Base-by-base conservation (phyloP, 2,888 invertebrate genomes). In the Periphyllus acericola region DNA sequence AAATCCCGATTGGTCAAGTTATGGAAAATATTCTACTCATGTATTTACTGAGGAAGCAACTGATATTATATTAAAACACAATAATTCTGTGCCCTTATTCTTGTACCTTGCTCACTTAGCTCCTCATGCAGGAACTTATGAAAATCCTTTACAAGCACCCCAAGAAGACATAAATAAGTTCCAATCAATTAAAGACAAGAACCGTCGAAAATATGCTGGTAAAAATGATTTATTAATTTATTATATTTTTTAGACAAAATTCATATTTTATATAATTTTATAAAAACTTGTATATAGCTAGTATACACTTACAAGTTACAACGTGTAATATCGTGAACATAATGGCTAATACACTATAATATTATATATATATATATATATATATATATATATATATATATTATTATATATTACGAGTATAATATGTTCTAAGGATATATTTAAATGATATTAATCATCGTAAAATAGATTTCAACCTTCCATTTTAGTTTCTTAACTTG, bases 131-230 rank as follows among this genome's bases (percentile, higher is more conserved):
- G 95, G 94, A 0, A 95, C 94, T 90, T 91, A 92, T 9, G 92
- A 93, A 88, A 92, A 93, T 86, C 94, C 94, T 1, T 91, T 96
- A 36, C 95, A 96, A 92, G 96, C 96, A 0, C 96, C 96, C 0
- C 92, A 93, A 89, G 94, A 94, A 89, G 95, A 94, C 90, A 92
- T 95, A 5, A 92, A 94, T 0, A 94, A 94, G 90, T 95, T 95
- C 90, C 90, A 92, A 0, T 92, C 95, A 90, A 96, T 96, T 66
- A 90, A 93, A 74, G 94, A 96, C 91, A 93, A 93, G 0, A 93
- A 94, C 86, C 92, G 95, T 83, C 92, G 95, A 90, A 93, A 93
- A 80, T 96, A 94, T 92, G 95, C 96, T 84, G 95, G 95, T 95
- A 90, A 90, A 89, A 89, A 52, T 46, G 11, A 14, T 46, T 46